Conservation (phyloP, 2,113 vertebrate species). For the Odobenus rosmarus region DNA sequence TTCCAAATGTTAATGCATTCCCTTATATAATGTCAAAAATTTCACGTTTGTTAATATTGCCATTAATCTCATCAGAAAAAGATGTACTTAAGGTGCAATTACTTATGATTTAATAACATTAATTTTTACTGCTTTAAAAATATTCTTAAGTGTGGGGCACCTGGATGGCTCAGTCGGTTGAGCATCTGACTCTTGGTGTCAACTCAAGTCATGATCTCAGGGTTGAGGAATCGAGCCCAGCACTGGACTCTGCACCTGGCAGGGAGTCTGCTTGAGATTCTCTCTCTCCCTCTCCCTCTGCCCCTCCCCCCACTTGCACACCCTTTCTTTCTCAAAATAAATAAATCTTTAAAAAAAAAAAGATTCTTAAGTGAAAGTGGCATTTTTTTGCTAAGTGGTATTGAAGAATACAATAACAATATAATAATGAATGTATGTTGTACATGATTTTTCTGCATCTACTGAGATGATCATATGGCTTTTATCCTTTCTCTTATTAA, state of each 20-base stretch:
- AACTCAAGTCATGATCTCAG: not conserved
- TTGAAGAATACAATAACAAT: not conserved
- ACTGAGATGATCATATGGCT: not conserved
- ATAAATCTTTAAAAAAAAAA: not conserved
- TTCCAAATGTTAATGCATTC: not conserved
- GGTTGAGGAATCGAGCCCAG: not conserved
- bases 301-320: not conserved
- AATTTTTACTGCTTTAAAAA: not conserved
- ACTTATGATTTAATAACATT: not conserved
- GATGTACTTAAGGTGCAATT: not conserved
- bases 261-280: not conserved
- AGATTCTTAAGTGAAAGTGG: not conserved
- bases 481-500: not conserved
- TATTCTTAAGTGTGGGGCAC: not conserved
- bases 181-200: not conserved
- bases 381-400: not conserved
- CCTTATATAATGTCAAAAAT: not conserved
- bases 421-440: not conserved
- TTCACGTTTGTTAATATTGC: conserved; percentile 13
- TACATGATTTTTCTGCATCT: not conserved
- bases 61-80: not conserved
- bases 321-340: not conserved
- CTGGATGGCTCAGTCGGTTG: not conserved
- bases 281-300: not conserved
- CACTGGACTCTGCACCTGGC: not conserved